Base-by-base conservation (phyloP, 2,888 invertebrate species). In the Hedychridium roseum region DNA sequence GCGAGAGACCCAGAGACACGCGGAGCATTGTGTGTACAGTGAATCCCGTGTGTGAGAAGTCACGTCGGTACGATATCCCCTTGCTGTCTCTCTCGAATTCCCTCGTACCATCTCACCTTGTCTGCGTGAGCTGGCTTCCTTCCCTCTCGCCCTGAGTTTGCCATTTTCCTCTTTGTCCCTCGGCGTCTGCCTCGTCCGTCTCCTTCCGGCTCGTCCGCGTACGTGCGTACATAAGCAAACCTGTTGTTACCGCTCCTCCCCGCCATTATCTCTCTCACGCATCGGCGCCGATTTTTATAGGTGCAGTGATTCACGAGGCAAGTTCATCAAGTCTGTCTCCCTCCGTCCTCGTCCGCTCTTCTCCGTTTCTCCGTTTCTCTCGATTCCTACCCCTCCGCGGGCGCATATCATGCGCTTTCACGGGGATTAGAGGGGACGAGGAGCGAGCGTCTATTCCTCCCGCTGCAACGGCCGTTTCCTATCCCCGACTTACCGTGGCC, bases 181-280 rank as follows among this genome's bases (percentile, higher is more conserved):
- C 38, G 28, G 28, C 4, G 14, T 37, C 38, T 2, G 16, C 27
- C 21, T 12, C 14, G 20, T 21, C 27, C 15, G 6, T 32, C 44
- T 16, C 26, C 15, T 16, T 26, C n/a, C 35, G 9, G 14, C 23
- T 7, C 30, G 21, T 18, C 17, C 39, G 41, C 50, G 23, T 64
- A 65, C 52, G 61, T 49, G 58, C 62, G 54, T 60, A 62, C 59
- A 68, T 51, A 55, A 53, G 60, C 58, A 63, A 70, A 71, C 70
- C 68, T 68, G 70, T 70, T 70, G 70, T 70, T 71, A 68, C 64
- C 57, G 59, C 64, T 63, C 63, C 66, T 57, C 61, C 54, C 54
- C 55, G 50, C 58, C 57, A 65, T 67, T 71, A 72, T 72, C 69
- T 68, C 63, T 60, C 66, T 61, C 60, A 53, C 64, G 66, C 66